Conservation (phyloP, 2,888 invertebrate species). For the Parnassius apollo region DNA sequence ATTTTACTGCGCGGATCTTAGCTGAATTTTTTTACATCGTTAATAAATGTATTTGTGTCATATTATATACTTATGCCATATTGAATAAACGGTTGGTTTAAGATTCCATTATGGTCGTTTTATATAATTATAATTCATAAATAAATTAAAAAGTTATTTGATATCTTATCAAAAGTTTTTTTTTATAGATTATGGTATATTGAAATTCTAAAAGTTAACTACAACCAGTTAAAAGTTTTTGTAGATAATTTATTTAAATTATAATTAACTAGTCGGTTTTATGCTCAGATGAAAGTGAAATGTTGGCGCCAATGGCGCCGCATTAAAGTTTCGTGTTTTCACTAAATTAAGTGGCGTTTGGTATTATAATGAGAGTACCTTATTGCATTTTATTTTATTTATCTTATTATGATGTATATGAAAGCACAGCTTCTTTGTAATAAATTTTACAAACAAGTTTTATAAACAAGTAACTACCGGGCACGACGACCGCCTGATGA, state of each 20-base stretch:
- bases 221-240: too few species aligned
- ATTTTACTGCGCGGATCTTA: too few species aligned
- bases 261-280: not conserved
- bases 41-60: too few species aligned
- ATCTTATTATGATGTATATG: not conserved
- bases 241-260: not conserved
- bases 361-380: not conserved
- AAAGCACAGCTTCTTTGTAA: too few species aligned
- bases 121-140: too few species aligned
- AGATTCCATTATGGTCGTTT: too few species aligned
- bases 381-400: not conserved
- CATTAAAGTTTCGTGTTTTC: not conserved
- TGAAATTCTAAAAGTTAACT: not conserved
- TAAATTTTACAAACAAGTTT: too few species aligned
- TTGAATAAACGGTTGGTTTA: too few species aligned
- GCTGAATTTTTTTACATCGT: too few species aligned
- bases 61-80: too few species aligned
- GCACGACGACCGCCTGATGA: too few species aligned
- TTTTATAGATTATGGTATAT: not conserved
- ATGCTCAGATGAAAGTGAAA: conserved; percentile 1
- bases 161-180: not conserved
- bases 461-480: too few species aligned
- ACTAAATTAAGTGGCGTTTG: not conserved
- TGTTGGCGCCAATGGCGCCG: conserved; percentile 6
- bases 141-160: not conserved